Conservation (phyloP, 2,888 invertebrate species). For the Trachelus iudaicus region DNA sequence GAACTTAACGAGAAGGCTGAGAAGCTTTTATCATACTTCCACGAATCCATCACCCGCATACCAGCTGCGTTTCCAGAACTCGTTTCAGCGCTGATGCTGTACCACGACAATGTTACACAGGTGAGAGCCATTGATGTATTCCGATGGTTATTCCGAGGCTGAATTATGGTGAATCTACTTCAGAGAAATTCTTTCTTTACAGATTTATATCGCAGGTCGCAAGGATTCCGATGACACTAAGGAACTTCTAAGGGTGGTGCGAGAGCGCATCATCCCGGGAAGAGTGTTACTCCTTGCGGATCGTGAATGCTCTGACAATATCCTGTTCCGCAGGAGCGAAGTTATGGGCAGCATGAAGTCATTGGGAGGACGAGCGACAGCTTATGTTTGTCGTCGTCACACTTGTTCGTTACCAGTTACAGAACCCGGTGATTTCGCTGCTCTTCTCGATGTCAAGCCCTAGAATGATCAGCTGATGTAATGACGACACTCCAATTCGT, state of each 20-base stretch:
- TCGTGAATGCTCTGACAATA: slow-evolving; percentile 63
- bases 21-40: slow-evolving; percentile 72
- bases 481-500: background rate
- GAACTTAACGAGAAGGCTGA: slow-evolving; percentile 70
- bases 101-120: slow-evolving; percentile 79
- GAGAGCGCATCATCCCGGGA: slow-evolving; percentile 75
- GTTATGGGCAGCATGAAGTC: slow-evolving; percentile 69
- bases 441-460: slow-evolving; percentile 67
- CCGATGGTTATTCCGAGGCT: background rate
- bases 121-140: slow-evolving; percentile 60
- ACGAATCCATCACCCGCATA: slow-evolving; percentile 71
- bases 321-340: slow-evolving; percentile 63
- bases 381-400: slow-evolving; percentile 83
- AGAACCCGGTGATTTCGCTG: slow-evolving; percentile 73
- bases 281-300: slow-evolving; percentile 76
- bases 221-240: slow-evolving; percentile 74
- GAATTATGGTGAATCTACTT: background rate
- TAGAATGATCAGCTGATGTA: background rate
- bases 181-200: slow-evolving; percentile 33
- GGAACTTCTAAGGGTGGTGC: slow-evolving; percentile 75
- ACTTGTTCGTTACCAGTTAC: slow-evolving; percentile 82
- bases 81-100: slow-evolving; percentile 78
- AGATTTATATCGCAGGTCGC: slow-evolving; percentile 78
- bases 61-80: slow-evolving; percentile 83
- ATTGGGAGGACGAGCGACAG: slow-evolving; percentile 74